A percentile compares a stretch with the other conserved stretches of the same genome.
Conservation (phyloP, 2,113 vertebrate species). For the Stegostoma tigrinum region DNA sequence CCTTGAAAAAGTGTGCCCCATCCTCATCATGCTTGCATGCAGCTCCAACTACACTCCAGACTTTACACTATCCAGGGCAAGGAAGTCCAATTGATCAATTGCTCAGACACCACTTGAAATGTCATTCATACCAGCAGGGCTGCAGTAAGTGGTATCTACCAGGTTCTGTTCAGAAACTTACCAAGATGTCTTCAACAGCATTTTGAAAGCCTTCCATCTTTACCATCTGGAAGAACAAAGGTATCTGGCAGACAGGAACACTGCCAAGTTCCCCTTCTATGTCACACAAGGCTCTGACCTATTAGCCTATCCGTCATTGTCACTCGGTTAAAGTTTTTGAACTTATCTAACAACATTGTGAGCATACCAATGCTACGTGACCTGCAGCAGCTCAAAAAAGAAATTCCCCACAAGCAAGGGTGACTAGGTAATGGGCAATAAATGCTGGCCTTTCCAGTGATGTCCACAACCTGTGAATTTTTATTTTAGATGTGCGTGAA, state of each 20-base stretch:
- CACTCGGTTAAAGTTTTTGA: background rate
- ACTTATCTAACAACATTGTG: background rate
- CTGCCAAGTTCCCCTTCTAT: too few relatives aligned
- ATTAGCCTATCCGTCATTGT: background rate
- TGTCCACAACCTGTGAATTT: background rate
- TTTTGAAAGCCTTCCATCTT: background rate
- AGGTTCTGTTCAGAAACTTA: background rate
- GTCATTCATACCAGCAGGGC: background rate
- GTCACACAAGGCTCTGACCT: too few relatives aligned
- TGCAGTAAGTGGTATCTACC: background rate
- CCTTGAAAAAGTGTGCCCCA: slow-evolving; percentile 51
- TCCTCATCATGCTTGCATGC: slow-evolving; percentile 44
- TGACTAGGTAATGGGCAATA: background rate
- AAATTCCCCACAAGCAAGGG: background rate
- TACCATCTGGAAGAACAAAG: background rate
- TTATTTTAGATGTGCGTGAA: background rate
- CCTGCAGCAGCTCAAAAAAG: background rate
- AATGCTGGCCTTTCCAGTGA: too few relatives aligned
- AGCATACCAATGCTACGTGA: background rate
- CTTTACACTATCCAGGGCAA: too few relatives aligned
- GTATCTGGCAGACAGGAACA: too few relatives aligned
- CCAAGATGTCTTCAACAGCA: background rate
- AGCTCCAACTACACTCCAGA: too few relatives aligned
- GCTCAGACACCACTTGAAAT: background rate
- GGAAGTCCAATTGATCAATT: too few relatives aligned